Percentiles rank a stretch among this genome's conserved stretches.
Conservation (phyloP, 2,797 vertebrate genomes). For the Adelosebastes latens region DNA sequence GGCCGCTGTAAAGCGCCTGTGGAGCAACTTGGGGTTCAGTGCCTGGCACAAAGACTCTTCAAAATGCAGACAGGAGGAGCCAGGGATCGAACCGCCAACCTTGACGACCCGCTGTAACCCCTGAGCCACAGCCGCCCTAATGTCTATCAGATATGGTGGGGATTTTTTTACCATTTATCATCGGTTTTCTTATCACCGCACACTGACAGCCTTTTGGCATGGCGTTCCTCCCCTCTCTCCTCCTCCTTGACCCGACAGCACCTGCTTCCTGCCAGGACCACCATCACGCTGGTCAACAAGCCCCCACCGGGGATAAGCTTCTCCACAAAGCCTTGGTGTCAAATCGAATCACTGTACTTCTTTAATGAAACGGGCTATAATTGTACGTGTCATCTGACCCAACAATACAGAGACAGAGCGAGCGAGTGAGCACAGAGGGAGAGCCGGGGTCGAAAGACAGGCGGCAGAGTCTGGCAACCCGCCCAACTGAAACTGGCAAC, state of each 20-base stretch:
- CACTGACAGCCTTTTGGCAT: background rate
- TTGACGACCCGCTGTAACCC: no score
- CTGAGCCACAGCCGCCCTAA: background rate
- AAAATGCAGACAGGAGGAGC: no score
- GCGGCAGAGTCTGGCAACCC: constrained; percentile 63
- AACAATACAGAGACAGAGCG: constrained; percentile 63
- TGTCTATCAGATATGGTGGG: background rate
- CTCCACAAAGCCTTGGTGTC: constrained; percentile 59
- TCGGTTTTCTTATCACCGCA: background rate
- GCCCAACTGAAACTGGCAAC: constrained; percentile 71
- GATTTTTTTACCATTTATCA: background rate
- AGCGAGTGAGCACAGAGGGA: constrained; percentile 63
- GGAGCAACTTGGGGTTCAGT: background rate
- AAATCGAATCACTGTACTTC: constrained; percentile 64
- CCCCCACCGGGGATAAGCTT: constrained; percentile 45
- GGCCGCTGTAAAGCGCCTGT: no score
- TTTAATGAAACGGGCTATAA: constrained; percentile 72
- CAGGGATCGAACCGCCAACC: background rate
- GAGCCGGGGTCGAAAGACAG: constrained; percentile 64
- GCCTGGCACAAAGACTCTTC: no score
- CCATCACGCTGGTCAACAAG: constrained; percentile 38
- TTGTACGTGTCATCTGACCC: constrained; percentile 71
- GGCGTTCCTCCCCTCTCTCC: background rate
- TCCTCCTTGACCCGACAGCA: constrained; percentile 29
- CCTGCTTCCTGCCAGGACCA: constrained; percentile 55